Percentiles rank a stretch among this genome's conserved stretches.
These are phyloP conservation scores for Esox lucius DNA, from an alignment of 2,797 vertebrate genomes.

Conservation along the genomic window DNA sequence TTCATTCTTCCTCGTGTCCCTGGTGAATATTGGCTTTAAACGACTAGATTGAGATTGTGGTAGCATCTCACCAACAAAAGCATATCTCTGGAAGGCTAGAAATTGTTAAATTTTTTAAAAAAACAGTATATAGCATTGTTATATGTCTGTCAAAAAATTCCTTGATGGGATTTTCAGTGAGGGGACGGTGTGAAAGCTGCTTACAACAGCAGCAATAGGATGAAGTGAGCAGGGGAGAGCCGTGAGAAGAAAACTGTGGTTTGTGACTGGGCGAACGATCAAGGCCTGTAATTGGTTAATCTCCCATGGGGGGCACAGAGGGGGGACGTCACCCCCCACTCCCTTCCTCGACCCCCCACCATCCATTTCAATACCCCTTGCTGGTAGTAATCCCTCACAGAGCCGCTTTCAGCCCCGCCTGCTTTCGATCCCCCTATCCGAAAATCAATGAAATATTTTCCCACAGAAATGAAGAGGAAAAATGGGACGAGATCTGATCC, in stretches of 20 bases:
- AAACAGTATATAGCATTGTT: background rate
- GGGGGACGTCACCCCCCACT: slow-evolving; percentile 37
- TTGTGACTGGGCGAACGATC: slow-evolving; percentile 23
- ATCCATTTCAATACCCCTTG: slow-evolving; percentile 60
- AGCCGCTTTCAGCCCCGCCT: slow-evolving; percentile 63
- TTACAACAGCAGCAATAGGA: background rate
- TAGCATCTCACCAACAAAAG: background rate
- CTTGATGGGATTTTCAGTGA: background rate
- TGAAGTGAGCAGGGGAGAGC: slow-evolving; percentile 7
- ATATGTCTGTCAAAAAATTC: background rate
- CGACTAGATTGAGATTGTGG: background rate
- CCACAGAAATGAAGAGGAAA: slow-evolving; percentile 77
- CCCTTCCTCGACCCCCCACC: slow-evolving; percentile 15
- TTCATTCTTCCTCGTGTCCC: background rate
- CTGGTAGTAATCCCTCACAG: slow-evolving; percentile 76
- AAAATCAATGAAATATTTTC: slow-evolving; percentile 81
- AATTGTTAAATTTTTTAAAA: background rate
- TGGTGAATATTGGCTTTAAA: background rate
- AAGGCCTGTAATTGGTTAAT: slow-evolving; percentile 53
- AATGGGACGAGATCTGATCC: slow-evolving; percentile 58
- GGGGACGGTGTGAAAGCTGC: too few relatives aligned
- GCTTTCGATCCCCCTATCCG: slow-evolving; percentile 64
- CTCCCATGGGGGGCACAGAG: slow-evolving; percentile 27
- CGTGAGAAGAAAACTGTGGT: slow-evolving; percentile 13
- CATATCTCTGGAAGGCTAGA: background rate